Evolutionary conservation across 2,113 vertebrate genomes (phyloP), one percentile per base, ranked within the genome.

Genomic region (Lamprologus tigripictilis): DNA sequence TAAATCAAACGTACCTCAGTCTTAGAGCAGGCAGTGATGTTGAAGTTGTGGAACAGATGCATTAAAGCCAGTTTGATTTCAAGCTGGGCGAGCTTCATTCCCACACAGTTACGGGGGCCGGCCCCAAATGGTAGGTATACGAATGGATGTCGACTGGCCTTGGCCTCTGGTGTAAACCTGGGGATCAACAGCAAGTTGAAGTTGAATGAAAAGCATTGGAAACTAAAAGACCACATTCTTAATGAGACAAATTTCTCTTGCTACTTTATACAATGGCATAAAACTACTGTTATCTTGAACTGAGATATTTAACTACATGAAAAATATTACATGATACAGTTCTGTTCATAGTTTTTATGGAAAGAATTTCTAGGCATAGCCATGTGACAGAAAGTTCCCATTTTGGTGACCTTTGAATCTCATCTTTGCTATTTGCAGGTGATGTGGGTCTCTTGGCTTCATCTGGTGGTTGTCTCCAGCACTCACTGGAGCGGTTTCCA

Each of bases 121-220:
- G 97, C 97, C 3, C 98, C 99, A 8, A 99, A 99, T 0, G 98
- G 98, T 53, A 99, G 94, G 92, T 99, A 99, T 0, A 97, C 95
- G 87, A 98, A 99, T 3, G 98, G 98, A 81, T 96, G 97, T 4
- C 84, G 94, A 21, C n/a, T 87, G 61, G 94, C 96, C 73, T 94
- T 97, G 17, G 97, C 97, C 86, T 99, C 97, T 0, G 96, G 93
- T 0, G 97, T 97, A 93, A 99, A 99, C 94, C 99, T 99, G 91
- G 8, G 9, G 16, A 81, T 21, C 21, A 61, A 81, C 8, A 19
- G 86, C 26, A 89, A 3, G 54, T 28, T 28, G 12, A 57, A 68
- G 63, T 3, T 21, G 16, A 33, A 63, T 33, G 3, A 63, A 63
- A 63, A 63, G 28, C 16, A 33, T 17, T 33, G 9, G 14, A 63